phyloP scores from a whole-genome alignment of 2,113 vertebrate species.

The Thomomys bottae region DNA sequence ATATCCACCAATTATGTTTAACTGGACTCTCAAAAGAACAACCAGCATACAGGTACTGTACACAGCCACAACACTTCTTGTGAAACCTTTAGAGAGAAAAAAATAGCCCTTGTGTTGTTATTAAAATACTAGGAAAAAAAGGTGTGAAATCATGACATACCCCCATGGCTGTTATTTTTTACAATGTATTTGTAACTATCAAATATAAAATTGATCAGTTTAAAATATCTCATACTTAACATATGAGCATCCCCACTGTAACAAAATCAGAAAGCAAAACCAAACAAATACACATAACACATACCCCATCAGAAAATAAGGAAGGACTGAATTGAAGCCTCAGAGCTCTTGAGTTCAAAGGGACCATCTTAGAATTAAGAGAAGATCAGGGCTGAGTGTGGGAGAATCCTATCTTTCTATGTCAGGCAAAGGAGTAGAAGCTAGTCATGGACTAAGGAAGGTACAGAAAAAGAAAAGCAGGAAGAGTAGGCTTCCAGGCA shows the following conservation, averaged over 20 bases:
- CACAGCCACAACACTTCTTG: slow-evolving; percentile 93
- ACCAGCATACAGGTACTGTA: slow-evolving; percentile 99
- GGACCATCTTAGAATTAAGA: neutral
- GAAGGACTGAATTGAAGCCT: neutral
- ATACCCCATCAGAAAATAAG: neutral
- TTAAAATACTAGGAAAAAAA: slow-evolving; percentile 44
- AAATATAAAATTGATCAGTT: slow-evolving; percentile 42
- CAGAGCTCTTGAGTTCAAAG: neutral
- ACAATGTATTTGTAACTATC: slow-evolving; percentile 11
- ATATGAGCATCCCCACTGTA: too few species aligned
- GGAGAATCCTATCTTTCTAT: neutral
- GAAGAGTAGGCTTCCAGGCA: neutral
- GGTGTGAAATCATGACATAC: slow-evolving; percentile 10
- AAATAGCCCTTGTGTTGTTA: slow-evolving; percentile 25
- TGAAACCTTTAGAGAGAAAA: slow-evolving; percentile 90
- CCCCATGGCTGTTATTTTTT: neutral
- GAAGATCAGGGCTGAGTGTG: neutral
- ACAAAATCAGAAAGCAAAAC: too few species aligned
- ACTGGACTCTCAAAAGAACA: slow-evolving; percentile 93
- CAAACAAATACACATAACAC: too few species aligned
- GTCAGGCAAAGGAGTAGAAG: neutral
- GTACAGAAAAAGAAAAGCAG: neutral
- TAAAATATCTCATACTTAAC: slow-evolving; percentile 22
- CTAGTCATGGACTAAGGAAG: neutral
- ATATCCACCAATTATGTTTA: slow-evolving; percentile 98